Evolutionary conservation across 2,113 vertebrate genomes (phyloP).

Genomic region (Pogona vitticeps): DNA sequence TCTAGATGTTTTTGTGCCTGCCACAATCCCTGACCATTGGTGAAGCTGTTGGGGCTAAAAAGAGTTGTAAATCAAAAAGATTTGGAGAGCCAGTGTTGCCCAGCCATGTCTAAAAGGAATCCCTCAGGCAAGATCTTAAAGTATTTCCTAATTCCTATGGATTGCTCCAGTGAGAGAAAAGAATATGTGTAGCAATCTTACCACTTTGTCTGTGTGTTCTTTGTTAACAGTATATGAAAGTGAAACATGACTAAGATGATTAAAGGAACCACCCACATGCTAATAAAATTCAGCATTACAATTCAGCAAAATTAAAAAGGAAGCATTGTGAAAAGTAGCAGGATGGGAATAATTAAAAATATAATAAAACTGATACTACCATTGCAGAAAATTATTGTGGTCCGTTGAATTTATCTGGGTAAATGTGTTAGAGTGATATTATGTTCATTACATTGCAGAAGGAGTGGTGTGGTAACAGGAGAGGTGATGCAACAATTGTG

Average conservation of each 20-base stretch:
- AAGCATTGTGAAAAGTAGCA: constrained; percentile 31
- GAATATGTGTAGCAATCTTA: background rate
- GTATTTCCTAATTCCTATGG: background rate
- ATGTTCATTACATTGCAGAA: constrained; percentile 10
- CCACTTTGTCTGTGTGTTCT: background rate
- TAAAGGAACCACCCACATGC: constrained; percentile 5
- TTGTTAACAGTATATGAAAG: background rate
- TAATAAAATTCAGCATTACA: too few species aligned
- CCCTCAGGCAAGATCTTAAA: background rate
- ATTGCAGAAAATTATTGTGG: background rate
- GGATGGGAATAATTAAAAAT: constrained; percentile 4
- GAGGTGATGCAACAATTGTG: constrained; percentile 22
- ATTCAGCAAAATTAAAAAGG: constrained; percentile 16
- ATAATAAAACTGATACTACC: constrained; percentile 28
- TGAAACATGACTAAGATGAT: background rate
- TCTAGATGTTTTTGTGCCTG: too few species aligned
- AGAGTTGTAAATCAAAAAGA: too few species aligned
- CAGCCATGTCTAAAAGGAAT: background rate
- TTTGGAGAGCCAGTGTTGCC: too few species aligned
- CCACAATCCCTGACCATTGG: too few species aligned
- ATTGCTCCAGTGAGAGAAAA: background rate
- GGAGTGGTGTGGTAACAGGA: background rate
- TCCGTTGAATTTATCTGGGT: background rate
- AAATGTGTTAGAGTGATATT: background rate
- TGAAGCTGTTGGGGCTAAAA: too few species aligned